phyloP scores from a whole-genome alignment of 1,140 invertebrate genomes.

The Condylostylus longicornis region DNA sequence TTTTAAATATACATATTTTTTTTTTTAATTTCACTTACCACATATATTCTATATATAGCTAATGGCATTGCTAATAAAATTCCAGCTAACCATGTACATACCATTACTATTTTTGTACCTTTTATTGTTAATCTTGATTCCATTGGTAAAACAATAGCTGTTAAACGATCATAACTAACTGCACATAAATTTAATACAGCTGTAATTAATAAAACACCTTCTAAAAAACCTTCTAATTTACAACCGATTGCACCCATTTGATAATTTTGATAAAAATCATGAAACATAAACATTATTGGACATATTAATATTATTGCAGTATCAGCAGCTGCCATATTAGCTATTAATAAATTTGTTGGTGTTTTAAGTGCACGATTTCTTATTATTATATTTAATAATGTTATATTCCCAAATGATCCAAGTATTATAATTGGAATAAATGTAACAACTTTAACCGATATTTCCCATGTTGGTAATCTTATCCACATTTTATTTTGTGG shows the following conservation, averaged over 20 bases:
- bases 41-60: conserved; percentile 45
- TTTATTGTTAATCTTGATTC: conserved; percentile 45
- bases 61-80: conserved; percentile 44
- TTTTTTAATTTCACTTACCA: conserved; percentile 29
- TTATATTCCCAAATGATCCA: conserved; percentile 55
- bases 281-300: conserved; percentile 51
- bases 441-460: conserved; percentile 42
- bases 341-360: conserved; percentile 64
- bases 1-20: neutral
- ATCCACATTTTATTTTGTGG: conserved; percentile 41
- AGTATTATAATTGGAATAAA: conserved; percentile 45
- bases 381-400: conserved; percentile 51
- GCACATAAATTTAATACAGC: conserved; percentile 61
- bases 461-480: conserved; percentile 38
- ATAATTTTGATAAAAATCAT: conserved; percentile 60
- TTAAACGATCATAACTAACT: conserved; percentile 67
- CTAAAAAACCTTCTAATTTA: conserved; percentile 49
- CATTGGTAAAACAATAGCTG: conserved; percentile 58
- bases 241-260: conserved; percentile 53
- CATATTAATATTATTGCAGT: conserved; percentile 56
- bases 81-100: conserved; percentile 50
- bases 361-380: conserved; percentile 51
- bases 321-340: conserved; percentile 65
- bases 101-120: conserved; percentile 42
- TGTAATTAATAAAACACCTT: conserved; percentile 48